Percentiles rank a stretch among this genome's conserved stretches.
Conservation (phyloP, 2,113 vertebrate genomes). For the Callospermophilus lateralis region DNA sequence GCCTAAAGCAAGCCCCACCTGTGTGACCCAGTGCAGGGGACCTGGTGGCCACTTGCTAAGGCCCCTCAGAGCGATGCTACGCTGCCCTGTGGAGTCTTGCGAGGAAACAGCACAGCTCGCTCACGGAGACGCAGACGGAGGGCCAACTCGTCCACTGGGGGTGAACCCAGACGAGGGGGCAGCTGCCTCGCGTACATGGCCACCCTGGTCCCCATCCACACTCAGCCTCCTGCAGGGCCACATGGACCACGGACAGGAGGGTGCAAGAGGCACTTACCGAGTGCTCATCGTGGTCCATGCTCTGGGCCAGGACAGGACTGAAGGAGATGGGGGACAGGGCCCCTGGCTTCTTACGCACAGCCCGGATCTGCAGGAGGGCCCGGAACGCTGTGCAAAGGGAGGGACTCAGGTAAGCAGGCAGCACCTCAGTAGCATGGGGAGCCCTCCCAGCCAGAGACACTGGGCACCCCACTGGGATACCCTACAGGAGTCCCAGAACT, state of each 20-base stretch:
- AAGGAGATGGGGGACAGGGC: constrained; percentile 96
- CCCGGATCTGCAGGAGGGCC: constrained; percentile 98
- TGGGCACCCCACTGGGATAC: too few relatives aligned
- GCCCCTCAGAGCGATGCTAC: not conserved
- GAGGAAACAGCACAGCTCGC: not conserved
- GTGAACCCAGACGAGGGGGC: too few relatives aligned
- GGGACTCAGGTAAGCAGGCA: not conserved
- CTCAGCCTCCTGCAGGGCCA: not conserved
- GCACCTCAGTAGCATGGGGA: too few relatives aligned
- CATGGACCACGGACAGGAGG: not conserved
- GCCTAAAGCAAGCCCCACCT: not conserved
- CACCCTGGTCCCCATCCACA: too few relatives aligned
- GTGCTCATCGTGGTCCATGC: constrained; percentile 97
- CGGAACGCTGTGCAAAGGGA: constrained; percentile 92
- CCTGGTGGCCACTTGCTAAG: accelerated
- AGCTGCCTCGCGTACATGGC: not conserved
- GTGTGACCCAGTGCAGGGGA: not conserved
- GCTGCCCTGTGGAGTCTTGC: too few relatives aligned
- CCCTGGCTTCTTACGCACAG: constrained; percentile 97
- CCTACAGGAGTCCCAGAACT: not conserved
- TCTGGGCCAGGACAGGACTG: constrained; percentile 98
- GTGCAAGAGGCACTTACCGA: constrained; percentile 89
- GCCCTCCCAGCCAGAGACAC: not conserved
- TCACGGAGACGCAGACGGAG: not conserved
- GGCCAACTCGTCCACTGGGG: too few relatives aligned